A percentile compares a stretch with the other conserved stretches of the same genome.
phyloP scores from a whole-genome alignment of 2,113 vertebrate species.

The Strix aluco region DNA sequence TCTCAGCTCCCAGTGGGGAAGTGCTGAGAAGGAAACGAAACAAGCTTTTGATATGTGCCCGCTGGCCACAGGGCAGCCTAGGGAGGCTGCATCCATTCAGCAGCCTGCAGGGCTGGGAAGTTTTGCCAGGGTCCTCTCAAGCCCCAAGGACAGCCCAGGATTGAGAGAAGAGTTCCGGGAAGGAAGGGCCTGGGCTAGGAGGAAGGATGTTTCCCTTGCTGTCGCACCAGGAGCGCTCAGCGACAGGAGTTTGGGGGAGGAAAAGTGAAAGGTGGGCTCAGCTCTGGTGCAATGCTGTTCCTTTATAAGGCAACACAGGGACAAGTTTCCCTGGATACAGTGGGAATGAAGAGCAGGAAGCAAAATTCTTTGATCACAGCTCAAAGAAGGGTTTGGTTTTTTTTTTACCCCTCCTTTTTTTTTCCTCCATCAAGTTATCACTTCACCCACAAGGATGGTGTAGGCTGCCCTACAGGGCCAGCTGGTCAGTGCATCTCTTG shows the following conservation, averaged over 20 bases:
- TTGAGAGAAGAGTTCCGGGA: not conserved
- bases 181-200: not conserved
- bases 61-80: not conserved
- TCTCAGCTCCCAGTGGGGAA: not conserved
- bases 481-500: not conserved
- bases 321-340: conserved; percentile 52
- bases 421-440: not conserved
- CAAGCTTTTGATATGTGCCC: not conserved
- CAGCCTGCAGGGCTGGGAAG: not conserved
- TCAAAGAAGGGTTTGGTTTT: not conserved
- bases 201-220: not conserved
- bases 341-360: not conserved
- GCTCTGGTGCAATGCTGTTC: not conserved
- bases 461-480: not conserved
- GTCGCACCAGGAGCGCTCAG: not conserved
- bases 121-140: not conserved
- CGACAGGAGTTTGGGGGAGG: not conserved
- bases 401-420: not conserved
- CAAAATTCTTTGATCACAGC: not conserved
- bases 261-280: not conserved
- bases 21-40: conserved; percentile 22
- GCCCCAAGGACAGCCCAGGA: not conserved
- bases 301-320: not conserved
- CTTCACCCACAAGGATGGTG: not conserved
- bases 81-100: not conserved